Evolutionary conservation across 2,888 invertebrate genomes (phyloP).

Genomic region (Tineola bisselliella): DNA sequence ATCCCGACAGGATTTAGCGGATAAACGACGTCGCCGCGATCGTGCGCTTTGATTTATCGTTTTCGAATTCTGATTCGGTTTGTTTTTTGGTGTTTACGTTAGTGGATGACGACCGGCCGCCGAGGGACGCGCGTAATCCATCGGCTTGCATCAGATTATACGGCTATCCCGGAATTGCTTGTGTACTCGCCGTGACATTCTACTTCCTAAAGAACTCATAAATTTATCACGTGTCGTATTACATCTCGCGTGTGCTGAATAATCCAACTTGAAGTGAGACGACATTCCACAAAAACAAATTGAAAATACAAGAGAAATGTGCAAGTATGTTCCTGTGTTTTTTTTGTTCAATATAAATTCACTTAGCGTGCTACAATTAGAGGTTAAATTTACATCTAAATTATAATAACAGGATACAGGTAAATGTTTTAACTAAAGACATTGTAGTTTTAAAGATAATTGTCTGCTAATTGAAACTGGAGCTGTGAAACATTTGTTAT

Average conservation of each 20-base stretch:
- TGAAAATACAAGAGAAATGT: background rate
- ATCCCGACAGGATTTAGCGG: constrained; percentile 68
- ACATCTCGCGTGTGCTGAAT: constrained; percentile 21
- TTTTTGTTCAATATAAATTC: no score
- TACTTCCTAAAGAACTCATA: constrained; percentile 33
- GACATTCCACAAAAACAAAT: background rate
- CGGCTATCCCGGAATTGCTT: constrained; percentile 59
- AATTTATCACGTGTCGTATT: constrained; percentile 21
- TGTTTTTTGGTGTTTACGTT: constrained; percentile 64
- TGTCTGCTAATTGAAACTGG: no score
- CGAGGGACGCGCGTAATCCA: constrained; percentile 54
- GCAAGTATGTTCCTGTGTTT: background rate
- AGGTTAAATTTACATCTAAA: no score
- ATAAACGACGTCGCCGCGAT: constrained; percentile 62
- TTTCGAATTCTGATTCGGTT: constrained; percentile 31
- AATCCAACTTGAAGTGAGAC: constrained; percentile 18
- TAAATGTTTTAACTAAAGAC: no score
- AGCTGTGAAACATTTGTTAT: no score
- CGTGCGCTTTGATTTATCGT: constrained; percentile 65
- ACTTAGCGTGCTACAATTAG: no score
- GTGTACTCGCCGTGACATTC: constrained; percentile 46
- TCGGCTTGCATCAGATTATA: constrained; percentile 61
- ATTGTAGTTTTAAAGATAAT: no score
- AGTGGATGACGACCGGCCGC: constrained; percentile 54
- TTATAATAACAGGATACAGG: no score